These are phyloP conservation scores for Leptocoma aspasia DNA, from an alignment of 2,113 vertebrate species.

Conservation along the genomic window DNA sequence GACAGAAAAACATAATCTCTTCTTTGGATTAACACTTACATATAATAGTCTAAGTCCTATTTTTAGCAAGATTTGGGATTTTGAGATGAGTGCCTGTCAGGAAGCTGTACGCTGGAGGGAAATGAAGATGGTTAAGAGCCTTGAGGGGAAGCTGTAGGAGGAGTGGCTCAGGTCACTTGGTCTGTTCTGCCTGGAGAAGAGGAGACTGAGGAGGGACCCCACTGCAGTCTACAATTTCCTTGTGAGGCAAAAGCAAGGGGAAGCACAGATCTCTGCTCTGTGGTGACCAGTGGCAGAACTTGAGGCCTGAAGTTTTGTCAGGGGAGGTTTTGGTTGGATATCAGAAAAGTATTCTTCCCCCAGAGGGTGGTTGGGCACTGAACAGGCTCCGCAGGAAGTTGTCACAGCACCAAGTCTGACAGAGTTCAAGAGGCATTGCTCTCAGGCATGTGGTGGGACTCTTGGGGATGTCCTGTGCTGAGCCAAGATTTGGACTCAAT, in stretches of 20 bases:
- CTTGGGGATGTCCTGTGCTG: not conserved
- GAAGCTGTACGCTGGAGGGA: accelerated
- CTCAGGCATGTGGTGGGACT: not conserved
- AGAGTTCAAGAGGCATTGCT: accelerated
- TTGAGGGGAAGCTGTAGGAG: not conserved
- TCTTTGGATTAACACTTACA: not conserved
- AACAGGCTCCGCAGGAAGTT: not conserved
- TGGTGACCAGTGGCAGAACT: not conserved
- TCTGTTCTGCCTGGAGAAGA: not conserved
- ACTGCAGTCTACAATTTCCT: not conserved
- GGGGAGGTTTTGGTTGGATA: not conserved
- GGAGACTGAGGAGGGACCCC: not conserved
- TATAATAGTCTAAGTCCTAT: not conserved
- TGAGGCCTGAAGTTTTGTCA: not conserved
- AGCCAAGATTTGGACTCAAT: accelerated
- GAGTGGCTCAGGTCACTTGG: not conserved
- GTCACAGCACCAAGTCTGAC: not conserved
- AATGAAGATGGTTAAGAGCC: not conserved
- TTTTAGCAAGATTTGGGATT: not conserved
- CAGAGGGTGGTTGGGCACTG: not conserved
- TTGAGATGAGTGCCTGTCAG: not conserved
- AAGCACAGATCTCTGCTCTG: not conserved
- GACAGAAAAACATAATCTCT: not conserved
- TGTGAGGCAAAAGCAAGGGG: not conserved
- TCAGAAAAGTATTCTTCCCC: not conserved